A percentile compares a stretch with the other conserved stretches of the same genome.
Conservation (phyloP, 2,797 vertebrate genomes). For the Geotrypetes seraphini region DNA sequence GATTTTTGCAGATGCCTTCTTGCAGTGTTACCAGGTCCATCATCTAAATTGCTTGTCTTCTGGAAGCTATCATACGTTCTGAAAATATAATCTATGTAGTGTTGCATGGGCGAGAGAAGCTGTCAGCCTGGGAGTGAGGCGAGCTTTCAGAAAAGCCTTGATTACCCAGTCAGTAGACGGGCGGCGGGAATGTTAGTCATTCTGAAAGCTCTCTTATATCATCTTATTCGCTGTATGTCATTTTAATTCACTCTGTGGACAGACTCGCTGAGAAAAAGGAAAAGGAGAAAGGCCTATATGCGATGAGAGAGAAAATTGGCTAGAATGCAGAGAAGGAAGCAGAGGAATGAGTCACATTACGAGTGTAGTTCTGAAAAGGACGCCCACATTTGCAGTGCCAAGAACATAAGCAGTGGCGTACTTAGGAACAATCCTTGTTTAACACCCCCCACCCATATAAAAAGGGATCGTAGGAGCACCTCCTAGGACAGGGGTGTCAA, state of each 20-base stretch:
- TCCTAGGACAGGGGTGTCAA: too few relatives aligned
- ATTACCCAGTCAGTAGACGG: constrained; percentile 2
- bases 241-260: too few relatives aligned
- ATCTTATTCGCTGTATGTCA: too few relatives aligned
- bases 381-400: too few relatives aligned
- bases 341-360: not conserved
- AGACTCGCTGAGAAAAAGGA: not conserved
- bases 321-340: not conserved
- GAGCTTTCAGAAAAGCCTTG: constrained; percentile 15
- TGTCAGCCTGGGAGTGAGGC: constrained; percentile 19
- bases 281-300: not conserved
- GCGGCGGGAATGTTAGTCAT: not conserved
- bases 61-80: constrained; percentile 35
- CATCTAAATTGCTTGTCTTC: constrained; percentile 36
- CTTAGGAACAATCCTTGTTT: too few relatives aligned
- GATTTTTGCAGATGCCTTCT: constrained; percentile 51
- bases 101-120: constrained; percentile 14
- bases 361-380: too few relatives aligned
- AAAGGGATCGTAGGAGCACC: too few relatives aligned
- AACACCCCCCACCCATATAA: too few relatives aligned
- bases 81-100: constrained; percentile 30
- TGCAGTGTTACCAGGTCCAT: constrained; percentile 34
- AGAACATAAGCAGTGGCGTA: too few relatives aligned
- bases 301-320: not conserved
- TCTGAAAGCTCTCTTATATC: too few relatives aligned